Evolutionary conservation across 2,113 vertebrate genomes (phyloP).

Genomic region (Callipepla squamata): DNA sequence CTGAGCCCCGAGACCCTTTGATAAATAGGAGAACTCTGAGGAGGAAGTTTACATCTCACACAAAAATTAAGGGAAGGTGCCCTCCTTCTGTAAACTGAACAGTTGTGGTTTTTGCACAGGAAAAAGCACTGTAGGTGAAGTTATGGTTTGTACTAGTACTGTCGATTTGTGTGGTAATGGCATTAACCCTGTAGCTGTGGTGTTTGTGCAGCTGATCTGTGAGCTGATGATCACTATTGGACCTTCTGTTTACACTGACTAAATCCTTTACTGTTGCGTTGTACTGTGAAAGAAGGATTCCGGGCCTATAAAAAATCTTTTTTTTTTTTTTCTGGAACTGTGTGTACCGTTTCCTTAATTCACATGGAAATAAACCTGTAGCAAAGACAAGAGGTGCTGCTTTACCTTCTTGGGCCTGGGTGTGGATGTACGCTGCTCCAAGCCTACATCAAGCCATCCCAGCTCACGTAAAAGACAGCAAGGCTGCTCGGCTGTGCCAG

Average conservation of each 20-base stretch:
- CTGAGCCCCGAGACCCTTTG: neutral
- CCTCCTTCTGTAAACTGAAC: slow-evolving; percentile 54
- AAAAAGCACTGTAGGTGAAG: slow-evolving; percentile 45
- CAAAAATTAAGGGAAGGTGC: neutral
- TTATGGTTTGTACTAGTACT: slow-evolving; percentile 54
- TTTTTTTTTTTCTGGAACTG: slow-evolving; percentile 11
- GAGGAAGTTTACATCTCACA: neutral
- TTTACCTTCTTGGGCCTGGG: neutral
- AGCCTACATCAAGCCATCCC: neutral
- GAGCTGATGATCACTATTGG: slow-evolving; percentile 66
- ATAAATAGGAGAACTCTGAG: neutral
- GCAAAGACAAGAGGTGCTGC: neutral
- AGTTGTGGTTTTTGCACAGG: slow-evolving; percentile 29
- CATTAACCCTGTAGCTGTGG: slow-evolving; percentile 48
- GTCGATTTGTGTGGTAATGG: slow-evolving; percentile 34
- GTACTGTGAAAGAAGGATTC: slow-evolving; percentile 65
- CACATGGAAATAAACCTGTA: slow-evolving; percentile 35
- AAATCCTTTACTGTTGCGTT: slow-evolving; percentile 64
- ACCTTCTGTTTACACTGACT: slow-evolving; percentile 63
- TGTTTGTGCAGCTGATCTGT: slow-evolving; percentile 69
- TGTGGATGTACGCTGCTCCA: neutral
- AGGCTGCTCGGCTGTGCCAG: neutral
- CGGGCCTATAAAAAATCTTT: slow-evolving; percentile 40
- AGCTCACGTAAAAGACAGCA: neutral
- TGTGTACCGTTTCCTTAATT: slow-evolving; percentile 53